Conservation (phyloP, 2,113 vertebrate genomes). For the Stegastes partitus region DNA sequence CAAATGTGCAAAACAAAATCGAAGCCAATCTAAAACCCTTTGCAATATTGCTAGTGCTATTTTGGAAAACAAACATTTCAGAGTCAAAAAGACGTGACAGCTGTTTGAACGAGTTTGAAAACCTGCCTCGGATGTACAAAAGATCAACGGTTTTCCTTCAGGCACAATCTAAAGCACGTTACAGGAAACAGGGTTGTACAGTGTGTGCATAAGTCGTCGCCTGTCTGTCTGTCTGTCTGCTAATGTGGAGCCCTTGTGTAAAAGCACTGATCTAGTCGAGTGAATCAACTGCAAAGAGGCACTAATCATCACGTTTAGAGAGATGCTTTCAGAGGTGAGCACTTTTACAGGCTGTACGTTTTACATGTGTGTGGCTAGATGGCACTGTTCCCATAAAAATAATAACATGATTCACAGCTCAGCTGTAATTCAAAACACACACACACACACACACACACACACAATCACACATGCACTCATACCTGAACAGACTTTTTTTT, state of each 20-base stretch:
- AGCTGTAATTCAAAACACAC: constrained; percentile 42
- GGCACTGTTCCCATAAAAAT: constrained; percentile 66
- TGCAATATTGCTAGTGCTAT: constrained; percentile 14
- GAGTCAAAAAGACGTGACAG: neutral
- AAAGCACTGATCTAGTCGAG: constrained; percentile 44
- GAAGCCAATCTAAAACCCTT: neutral
- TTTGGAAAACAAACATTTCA: neutral
- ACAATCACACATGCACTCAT: constrained; percentile 20
- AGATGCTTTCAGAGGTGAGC: constrained; percentile 7
- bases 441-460: neutral
- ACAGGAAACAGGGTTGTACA: constrained; percentile 25
- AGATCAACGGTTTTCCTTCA: neutral
- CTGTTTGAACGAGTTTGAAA: constrained; percentile 8
- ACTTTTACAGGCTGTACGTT: constrained; percentile 42
- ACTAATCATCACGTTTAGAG: constrained; percentile 51
- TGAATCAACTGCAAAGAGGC: constrained; percentile 64
- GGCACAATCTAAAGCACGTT: constrained; percentile 13
- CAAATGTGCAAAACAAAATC: constrained; percentile 19
- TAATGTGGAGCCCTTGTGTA: constrained; percentile 64
- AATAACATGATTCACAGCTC: constrained; percentile 60
- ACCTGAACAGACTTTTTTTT: constrained; percentile 26
- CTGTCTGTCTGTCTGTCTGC: constrained; percentile 29
- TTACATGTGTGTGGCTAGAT: constrained; percentile 52
- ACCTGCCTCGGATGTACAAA: constrained; percentile 13
- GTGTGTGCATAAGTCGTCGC: constrained; percentile 16